Percentiles rank a stretch among this genome's conserved stretches.
Conservation (phyloP, 2,113 vertebrate genomes). For the Prionailurus bengalensis region DNA sequence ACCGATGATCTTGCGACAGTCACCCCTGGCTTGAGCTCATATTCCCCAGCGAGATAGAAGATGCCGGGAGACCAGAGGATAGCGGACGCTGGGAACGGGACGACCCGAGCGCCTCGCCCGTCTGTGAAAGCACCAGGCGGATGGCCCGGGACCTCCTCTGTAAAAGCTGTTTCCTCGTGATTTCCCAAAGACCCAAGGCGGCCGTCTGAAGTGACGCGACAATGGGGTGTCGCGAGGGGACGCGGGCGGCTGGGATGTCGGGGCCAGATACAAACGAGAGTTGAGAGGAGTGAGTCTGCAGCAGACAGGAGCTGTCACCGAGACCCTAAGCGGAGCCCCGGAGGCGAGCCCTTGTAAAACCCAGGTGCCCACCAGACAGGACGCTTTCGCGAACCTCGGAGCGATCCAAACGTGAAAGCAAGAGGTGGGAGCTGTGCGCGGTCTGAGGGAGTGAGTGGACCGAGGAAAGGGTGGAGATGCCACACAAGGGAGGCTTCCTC, state of each 20-base stretch:
- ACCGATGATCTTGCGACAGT: not conserved
- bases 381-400: not conserved
- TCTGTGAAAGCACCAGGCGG: not conserved
- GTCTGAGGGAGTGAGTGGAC: too few species aligned
- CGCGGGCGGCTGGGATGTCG: too few species aligned
- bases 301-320: not conserved
- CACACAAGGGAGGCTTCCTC: not conserved
- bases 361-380: too few species aligned
- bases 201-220: fast-evolving
- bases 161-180: too few species aligned
- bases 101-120: too few species aligned
- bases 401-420: not conserved
- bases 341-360: too few species aligned
- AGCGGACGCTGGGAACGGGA: too few species aligned
- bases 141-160: not conserved
- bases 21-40: fast-evolving
- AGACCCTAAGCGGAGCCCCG: not conserved
- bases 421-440: not conserved
- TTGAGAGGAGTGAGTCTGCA: not conserved
- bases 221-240: fast-evolving
- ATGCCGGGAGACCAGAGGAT: fast-evolving
- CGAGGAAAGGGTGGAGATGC: not conserved
- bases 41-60: not conserved
- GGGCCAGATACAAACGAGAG: too few species aligned
- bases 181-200: not conserved